phyloP scores from a whole-genome alignment of 2,888 invertebrate genomes.

The Syrista parreyssii region DNA sequence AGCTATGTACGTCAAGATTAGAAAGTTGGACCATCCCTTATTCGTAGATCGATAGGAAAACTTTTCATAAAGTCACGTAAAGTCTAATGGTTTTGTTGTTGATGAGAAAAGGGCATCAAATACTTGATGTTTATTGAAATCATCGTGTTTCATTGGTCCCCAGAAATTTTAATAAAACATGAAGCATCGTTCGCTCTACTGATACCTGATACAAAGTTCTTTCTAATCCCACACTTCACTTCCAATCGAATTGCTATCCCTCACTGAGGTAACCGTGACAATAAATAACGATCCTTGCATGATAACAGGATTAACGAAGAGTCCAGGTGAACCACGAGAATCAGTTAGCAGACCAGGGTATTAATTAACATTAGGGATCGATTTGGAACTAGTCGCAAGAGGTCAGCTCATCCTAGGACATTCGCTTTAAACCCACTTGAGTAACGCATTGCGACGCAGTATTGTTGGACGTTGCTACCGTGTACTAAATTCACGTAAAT shows the following conservation, averaged over 20 bases:
- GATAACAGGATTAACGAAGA: not conserved
- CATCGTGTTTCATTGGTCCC: not conserved
- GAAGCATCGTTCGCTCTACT: not conserved
- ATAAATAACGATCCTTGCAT: not conserved
- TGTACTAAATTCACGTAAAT: not conserved
- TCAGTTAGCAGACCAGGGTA: not conserved
- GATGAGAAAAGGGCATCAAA: not conserved
- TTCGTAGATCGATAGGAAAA: not conserved
- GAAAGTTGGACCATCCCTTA: not conserved
- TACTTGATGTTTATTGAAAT: not conserved
- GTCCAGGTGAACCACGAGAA: not conserved
- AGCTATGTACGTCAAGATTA: not conserved
- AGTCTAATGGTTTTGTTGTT: not conserved
- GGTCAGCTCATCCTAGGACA: not conserved
- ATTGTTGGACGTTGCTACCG: not conserved
- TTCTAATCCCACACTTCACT: not conserved
- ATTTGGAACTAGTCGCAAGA: not conserved
- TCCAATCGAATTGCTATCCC: not conserved
- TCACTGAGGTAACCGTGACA: not conserved
- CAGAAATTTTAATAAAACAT: not conserved
- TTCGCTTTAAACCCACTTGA: not conserved
- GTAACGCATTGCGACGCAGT: not conserved
- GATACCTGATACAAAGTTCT: not conserved
- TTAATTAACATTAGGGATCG: not conserved
- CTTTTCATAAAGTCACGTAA: not conserved